Conservation (phyloP, 2,888 invertebrate genomes). For the Penaeus monodon region DNA sequence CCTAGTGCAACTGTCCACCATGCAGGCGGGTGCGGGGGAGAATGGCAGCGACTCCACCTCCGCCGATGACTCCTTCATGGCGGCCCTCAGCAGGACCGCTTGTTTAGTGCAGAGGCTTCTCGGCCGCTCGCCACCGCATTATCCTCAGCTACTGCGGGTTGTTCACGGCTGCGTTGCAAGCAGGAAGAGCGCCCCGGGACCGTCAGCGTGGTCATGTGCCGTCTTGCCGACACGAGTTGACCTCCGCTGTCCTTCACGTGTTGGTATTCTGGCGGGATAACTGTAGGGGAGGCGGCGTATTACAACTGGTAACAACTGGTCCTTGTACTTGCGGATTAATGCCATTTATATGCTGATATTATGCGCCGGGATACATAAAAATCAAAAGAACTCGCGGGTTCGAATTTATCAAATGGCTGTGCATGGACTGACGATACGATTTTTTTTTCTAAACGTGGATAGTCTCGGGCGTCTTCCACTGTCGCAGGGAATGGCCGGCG, state of each 20-base stretch:
- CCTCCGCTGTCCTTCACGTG: constrained; percentile 31
- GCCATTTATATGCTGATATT: too few relatives aligned
- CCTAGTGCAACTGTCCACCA: constrained; percentile 21
- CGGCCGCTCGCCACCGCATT: background rate
- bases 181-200: background rate
- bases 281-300: too few relatives aligned
- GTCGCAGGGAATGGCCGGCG: too few relatives aligned
- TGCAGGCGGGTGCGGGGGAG: constrained; percentile 9
- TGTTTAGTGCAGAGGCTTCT: background rate
- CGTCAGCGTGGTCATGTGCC: background rate
- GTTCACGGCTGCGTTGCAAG: background rate
- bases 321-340: too few relatives aligned
- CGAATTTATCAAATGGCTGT: too few relatives aligned
- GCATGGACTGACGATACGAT: too few relatives aligned
- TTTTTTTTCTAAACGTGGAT: too few relatives aligned
- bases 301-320: too few relatives aligned
- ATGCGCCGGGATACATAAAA: too few relatives aligned
- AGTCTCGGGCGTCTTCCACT: too few relatives aligned
- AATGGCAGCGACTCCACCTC: background rate
- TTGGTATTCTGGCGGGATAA: constrained; percentile 6
- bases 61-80: background rate
- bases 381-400: too few relatives aligned
- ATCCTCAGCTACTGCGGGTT: background rate
- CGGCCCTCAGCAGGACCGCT: background rate
- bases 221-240: constrained; percentile 27